Evolutionary conservation across 1,140 invertebrate species (phyloP), one percentile per base, ranked within the genome.

Genomic region (Anoplolepis gracilipes): DNA sequence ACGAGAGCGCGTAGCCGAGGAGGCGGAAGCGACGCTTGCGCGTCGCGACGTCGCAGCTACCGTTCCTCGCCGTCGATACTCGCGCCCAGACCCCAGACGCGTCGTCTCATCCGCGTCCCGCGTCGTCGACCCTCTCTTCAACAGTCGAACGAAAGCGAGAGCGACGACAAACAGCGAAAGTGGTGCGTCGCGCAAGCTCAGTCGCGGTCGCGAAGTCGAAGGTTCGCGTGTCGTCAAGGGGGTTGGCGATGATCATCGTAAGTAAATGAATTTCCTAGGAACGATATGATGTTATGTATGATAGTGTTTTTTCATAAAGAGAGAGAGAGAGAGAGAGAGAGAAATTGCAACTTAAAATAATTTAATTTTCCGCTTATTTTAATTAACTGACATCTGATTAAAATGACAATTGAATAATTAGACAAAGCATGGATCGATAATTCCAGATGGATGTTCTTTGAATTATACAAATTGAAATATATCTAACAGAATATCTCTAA

Each of bases 71-170:
- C 86, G 86, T 89, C 88, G 88, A 89, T 89, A 88, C 61, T 81
- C 86, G 76, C 75, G 65, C 53, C 61, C 64, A 59, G 42, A 61
- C 49, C 49, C 28, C n/a, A 25, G 33, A 53, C 70, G 57, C 69
- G 64, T 64, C 57, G 61, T 59, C 78, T 30, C 72, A 65, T 59
- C 59, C 86, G 65, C 86, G 75, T 67, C 65, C 59, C 86, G 65
- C 86, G 75, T 67, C 65, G 78, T 33, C 78, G 53, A 73, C 65
- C 65, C 53, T 16, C 22, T n/a, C 42, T n/a, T 11, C 25, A 25
- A 13, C 28, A 82, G 77, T 85, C 88, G 79, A 90, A 89, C 88
- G 87, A 89, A 89, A 89, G 87, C 61, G 88, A 89, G 87, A 89
- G 87, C 61, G 39, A 16, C 53, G 46, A 49, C 46, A 3, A 16